Base-by-base conservation (phyloP, 1,140 invertebrate genomes). In the Physella acuta region DNA sequence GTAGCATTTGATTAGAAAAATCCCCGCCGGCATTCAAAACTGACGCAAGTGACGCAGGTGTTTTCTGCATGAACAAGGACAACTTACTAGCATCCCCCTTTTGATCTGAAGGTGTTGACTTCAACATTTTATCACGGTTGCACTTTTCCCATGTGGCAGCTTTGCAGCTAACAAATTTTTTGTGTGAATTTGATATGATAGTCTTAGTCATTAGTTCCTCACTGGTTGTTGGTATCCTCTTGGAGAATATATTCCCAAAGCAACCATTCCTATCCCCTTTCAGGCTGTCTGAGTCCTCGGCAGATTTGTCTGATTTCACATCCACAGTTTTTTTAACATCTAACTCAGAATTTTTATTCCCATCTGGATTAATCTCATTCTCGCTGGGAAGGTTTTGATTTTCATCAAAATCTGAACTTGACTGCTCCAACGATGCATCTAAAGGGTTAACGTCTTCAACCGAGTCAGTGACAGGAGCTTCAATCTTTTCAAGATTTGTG, bases 131-230 rank as follows among this genome's bases (percentile, higher is more conserved):
- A 20, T 61, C 59, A 24, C 33, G 3, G 26, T 26, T 39, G 20
- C 62, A 64, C n/a, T 64, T 64, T 31, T 64, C 62, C 62, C 62
- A 64, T n/a, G 62, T 64, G 11, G 62, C 39, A 52, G 62, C 39
- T 52, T 64, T 64, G 1, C 36, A 5, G 16, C 44, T 64, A 17
- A 64, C 14, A 3, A 28, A 51, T 64, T 64, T 52, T 31, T 52
- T 64, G n/a, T 49, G 16, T 2, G 28, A 44, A 17, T 17, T 61
- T 0, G 59, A 24, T 5, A 44, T 5, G 14, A 37, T 33, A 61
- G 14, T 39, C 28, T 61, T 61, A 17, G 17, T 1, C 3, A 33
- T 31, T 8, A 31, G 39, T n/a, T 30, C n/a, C 5, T 64, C 62
- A 17, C 17, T 20, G 31, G 11, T n/a, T 17, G 37, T 1, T n/a